Evolutionary conservation across 2,888 invertebrate species (phyloP).

Genomic region (Holacanthella duospinosa): DNA sequence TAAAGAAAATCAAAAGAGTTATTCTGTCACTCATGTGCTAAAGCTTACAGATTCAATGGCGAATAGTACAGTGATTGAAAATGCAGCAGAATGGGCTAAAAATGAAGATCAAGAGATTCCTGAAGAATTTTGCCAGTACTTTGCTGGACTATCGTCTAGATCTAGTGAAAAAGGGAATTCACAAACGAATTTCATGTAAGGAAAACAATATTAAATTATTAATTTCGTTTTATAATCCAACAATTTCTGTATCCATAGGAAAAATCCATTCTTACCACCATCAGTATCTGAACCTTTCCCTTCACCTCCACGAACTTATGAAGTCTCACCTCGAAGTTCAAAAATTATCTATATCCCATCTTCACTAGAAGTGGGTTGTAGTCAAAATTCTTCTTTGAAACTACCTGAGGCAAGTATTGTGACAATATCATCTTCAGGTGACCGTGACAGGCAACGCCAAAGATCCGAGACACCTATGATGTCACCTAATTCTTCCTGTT

Average conservation of each 20-base stretch:
- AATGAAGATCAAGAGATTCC: neutral
- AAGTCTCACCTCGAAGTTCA: neutral
- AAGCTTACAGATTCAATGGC: neutral
- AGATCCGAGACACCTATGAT: no score
- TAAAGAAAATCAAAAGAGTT: no score
- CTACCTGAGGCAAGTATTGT: no score
- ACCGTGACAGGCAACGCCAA: no score
- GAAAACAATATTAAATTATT: neutral
- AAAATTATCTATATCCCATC: neutral
- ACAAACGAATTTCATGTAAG: neutral
- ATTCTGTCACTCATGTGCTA: no score
- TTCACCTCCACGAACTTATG: neutral
- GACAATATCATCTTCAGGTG: no score
- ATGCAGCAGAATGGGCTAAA: neutral
- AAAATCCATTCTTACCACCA: neutral
- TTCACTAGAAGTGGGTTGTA: neutral
- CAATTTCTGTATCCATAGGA: neutral
- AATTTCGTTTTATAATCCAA: neutral
- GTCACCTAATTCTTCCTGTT: no score
- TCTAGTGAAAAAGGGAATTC: neutral
- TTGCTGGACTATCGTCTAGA: neutral
- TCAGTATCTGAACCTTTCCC: slow-evolving; percentile 2
- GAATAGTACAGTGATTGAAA: neutral
- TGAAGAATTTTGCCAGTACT: neutral
- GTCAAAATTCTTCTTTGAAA: no score